Conservation (phyloP, 2,888 invertebrate species). For the Cinara cedri region DNA sequence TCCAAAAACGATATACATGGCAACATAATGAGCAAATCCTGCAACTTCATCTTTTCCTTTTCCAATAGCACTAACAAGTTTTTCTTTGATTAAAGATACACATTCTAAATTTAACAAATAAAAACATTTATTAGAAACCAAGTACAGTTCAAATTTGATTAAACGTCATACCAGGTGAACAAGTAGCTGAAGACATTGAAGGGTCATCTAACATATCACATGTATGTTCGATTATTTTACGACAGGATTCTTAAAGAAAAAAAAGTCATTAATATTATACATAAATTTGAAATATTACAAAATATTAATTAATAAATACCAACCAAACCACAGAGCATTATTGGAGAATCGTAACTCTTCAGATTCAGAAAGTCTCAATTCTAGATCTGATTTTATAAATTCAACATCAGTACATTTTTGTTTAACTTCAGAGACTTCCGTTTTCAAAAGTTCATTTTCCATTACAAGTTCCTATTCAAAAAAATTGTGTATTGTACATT, state of each 20-base stretch:
- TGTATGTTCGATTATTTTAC: conserved; percentile 65
- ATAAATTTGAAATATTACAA: not conserved
- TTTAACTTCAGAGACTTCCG: conserved; percentile 39
- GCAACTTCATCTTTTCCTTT: conserved; percentile 56
- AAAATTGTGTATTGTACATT: not conserved
- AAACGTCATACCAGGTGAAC: conserved; percentile 66
- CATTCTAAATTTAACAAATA: conserved; percentile 64
- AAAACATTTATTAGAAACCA: not conserved
- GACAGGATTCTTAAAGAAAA: conserved; percentile 55
- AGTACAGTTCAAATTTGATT: conserved; percentile 5
- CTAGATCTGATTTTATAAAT: conserved; percentile 34
- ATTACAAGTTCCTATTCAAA: conserved; percentile 34
- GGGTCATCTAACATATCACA: conserved; percentile 73
- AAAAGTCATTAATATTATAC: not conserved
- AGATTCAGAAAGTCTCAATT: conserved; percentile 47
- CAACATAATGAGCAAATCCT: conserved; percentile 59
- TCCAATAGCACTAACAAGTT: conserved; percentile 42
- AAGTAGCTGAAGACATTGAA: conserved; percentile 70
- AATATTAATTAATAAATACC: not conserved
- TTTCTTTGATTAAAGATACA: conserved; percentile 64
- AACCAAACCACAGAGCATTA: conserved; percentile 43
- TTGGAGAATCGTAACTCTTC: conserved; percentile 41
- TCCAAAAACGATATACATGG: conserved; percentile 69
- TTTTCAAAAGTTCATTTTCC: conserved; percentile 36
- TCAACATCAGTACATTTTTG: conserved; percentile 35